Base-by-base conservation (phyloP, 2,113 vertebrate genomes). In the Cyanoderma ruficeps region DNA sequence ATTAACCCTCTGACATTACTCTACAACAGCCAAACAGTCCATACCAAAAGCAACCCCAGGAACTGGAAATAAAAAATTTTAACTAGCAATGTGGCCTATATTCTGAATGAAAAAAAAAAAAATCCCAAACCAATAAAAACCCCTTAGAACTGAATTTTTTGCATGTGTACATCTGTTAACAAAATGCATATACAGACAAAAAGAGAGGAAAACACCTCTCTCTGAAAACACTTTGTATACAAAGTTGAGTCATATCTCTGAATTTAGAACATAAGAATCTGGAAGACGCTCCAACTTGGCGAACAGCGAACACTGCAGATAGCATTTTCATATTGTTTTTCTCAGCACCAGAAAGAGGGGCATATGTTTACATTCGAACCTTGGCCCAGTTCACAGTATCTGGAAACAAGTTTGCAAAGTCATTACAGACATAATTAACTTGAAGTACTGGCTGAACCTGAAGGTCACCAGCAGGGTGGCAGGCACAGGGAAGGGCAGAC, bases 401-500 rank as follows among this genome's bases (percentile, higher is more conserved):
- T 90, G 79, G 55, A 91, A 90, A 85, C 63, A 90, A 91, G 74
- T 91, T 67, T 74, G 67, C 3, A 2, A 77, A 89, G 67, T 63
- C 68, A 71, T 83, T 78, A 77, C 17, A 63, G 39, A 86, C 70
- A 47, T 86, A 94, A 96, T 86, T 75, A 87, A 92, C 74, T 49
- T 17, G 60, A 83, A 89, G 64, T 70, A 83, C 56, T 87, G 0
- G 2, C 56, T 85, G 91, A 93, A 90, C 90, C 79, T 88, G 88
- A 94, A 85, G 90, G 94, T 91, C 79, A 94, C 47, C 65, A 81
- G 41, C 31, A 77, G 1, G 1, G 30, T 21, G 75, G 79, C 44
- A 74, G 59, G 47, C 27, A 24, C 22, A 88, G 53, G 50, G 63
- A 74, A 81, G n/a, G 31, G 53, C 71, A 67, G 41, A 67, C 37